Evolutionary conservation across 2,797 vertebrate species (phyloP), one percentile per base, ranked within the genome.

Genomic region (Pangasius sanitwongsei): DNA sequence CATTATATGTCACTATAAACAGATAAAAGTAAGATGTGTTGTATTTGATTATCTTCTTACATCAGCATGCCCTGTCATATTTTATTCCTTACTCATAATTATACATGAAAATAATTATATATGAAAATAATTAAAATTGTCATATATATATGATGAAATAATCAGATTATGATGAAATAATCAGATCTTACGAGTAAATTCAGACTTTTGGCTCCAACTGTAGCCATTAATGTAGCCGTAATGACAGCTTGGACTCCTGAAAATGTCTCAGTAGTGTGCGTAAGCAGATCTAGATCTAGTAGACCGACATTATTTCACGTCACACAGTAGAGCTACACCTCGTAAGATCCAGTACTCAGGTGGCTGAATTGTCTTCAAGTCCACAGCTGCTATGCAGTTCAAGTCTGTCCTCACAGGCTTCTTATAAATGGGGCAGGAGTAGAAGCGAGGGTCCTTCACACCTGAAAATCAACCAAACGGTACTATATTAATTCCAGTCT

Each of bases 371-470:
- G 97, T 98, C 94, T 94, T 97, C 82, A 99, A 96, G 87, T 98
- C 97, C 50, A 99, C 94, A 15, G 97, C 93, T 31, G 97, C 96
- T 0, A 99, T 97, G 92, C 97, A 98, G 93, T 98, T 99, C 89
- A 96, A 59, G 90, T 98, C 97, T 0, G 97, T 99, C 90, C 98
- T 95, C 7, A 96, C 92, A 0, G 97, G 96, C 93, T 98, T 99
- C 94, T 98, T 99, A 90, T 99, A 99, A 92, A 99, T 93, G 0
- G 98, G 98, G 90, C 98, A 99, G 2, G 96, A 97, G 92, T 99
- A 99, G 65, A 97, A 92, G 28, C 93, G 93, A 16, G 94, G 87
- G 94, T 99, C 97, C 94, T 96, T 98, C 69, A 92, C 88, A 88
- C 94, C 96, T 97, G 57, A 59, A 86, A 91, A 86, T 8, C 82